These are phyloP conservation scores for Psilopsiagon aymara DNA, from an alignment of 2,113 vertebrate species.

Conservation along the genomic window DNA sequence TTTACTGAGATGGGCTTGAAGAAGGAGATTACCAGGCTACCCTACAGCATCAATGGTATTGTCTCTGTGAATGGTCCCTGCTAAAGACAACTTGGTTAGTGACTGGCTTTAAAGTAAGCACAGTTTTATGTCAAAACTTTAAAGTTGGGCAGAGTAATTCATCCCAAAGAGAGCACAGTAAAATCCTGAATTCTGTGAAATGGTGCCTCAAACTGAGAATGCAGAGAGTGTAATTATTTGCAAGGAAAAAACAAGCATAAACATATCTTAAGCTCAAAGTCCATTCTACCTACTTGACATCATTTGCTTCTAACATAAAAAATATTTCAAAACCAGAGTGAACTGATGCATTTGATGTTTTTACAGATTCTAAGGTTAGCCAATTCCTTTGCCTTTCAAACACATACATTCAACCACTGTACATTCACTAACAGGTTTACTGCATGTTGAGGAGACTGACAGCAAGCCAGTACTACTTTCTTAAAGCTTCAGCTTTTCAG, in stretches of 20 bases:
- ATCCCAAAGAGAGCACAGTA: background rate
- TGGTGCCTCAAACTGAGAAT: background rate
- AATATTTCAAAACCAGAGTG: background rate
- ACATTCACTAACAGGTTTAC: background rate
- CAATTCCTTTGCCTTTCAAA: background rate
- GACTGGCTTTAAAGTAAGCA: background rate
- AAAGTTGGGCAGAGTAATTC: background rate
- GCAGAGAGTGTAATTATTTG: background rate
- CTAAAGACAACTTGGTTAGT: background rate
- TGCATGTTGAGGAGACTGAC: background rate
- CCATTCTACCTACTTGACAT: background rate
- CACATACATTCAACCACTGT: background rate
- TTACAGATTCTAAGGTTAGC: background rate
- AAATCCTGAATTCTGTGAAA: background rate
- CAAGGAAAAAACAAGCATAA: background rate
- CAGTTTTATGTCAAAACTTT: background rate
- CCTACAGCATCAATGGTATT: background rate
- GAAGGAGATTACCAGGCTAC: background rate
- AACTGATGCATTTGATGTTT: background rate
- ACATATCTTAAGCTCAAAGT: background rate
- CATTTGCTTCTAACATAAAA: background rate
- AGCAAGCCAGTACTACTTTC: background rate
- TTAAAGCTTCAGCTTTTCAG: background rate
- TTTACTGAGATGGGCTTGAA: background rate
- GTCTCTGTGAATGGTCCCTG: background rate